Base-by-base conservation (phyloP, 2,888 invertebrate genomes). In the Agrotis exclamationis region DNA sequence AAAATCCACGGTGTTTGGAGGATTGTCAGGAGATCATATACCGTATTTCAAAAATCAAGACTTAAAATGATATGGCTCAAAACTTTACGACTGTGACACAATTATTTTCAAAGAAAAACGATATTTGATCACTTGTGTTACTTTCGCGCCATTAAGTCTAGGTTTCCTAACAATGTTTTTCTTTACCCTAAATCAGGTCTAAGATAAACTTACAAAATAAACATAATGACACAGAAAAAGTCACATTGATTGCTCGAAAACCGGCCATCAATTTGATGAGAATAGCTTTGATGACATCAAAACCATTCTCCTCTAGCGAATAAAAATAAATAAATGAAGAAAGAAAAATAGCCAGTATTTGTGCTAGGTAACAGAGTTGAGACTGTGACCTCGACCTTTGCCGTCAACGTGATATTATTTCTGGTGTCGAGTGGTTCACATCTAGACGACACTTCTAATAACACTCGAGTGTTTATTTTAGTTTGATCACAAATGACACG, bases 391-490 rank as follows among this genome's bases (percentile, higher is more conserved):
- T 76, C 53, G 53, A 67, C 56, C 60, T 76, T 53, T 47, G 33
- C 22, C 39, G 20, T 18, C 58, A 47, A 60, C 48, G 45, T 47
- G n/a, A 44, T 71, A 76, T 71, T 71, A 67, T 76, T 50, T 60
- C 22, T 59, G 20, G 60, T 58, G 57, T 69, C 69, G 69, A 69
- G 28, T 39, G 24, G 56, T n/a, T 20, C 22, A 33, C 48, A 45
- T 62, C 48, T 50, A 58, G 24, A 20, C 47, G 54, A 11, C 33
- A 24, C 58, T 48, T 53, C 4, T 65, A 66, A 78, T 56, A 74
- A 74, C 45, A 69, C 58, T 65, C 7, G 5, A 22, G 68, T 75
- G 47, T 67, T 76, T 62, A 71, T 39, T 62, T 20, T 47, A 64
- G 20, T 67, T 39, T 53, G 51, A 57, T 59, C 59, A 57, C 18